Conservation (phyloP, 2,888 invertebrate genomes). For the Aromia moschata region DNA sequence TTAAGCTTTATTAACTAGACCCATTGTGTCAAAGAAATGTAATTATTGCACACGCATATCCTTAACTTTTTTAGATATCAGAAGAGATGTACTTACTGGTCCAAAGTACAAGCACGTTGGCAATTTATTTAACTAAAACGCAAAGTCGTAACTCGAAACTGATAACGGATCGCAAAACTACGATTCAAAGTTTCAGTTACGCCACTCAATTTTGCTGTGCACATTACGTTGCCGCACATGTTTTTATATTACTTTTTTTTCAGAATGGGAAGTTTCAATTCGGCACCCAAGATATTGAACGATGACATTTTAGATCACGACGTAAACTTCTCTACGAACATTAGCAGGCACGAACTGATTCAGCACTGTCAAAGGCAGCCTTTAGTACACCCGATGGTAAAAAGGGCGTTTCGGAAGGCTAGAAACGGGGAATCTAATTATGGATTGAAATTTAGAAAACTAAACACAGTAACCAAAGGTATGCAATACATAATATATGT, state of each 20-base stretch:
- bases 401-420: conserved; percentile 55
- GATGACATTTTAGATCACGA: conserved; percentile 71
- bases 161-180: no score
- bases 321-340: conserved; percentile 63
- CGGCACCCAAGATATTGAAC: conserved; percentile 72
- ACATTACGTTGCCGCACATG: no score
- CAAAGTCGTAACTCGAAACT: no score
- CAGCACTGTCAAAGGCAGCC: conserved; percentile 67
- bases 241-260: conserved; percentile 47
- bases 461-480: conserved; percentile 65
- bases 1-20: no score
- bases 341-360: conserved; percentile 65
- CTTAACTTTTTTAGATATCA: no score
- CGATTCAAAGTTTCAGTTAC: no score
- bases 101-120: no score
- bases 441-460: conserved; percentile 59
- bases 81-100: no score
- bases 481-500: background rate
- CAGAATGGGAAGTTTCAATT: conserved; percentile 80
- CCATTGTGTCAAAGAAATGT: no score
- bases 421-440: conserved; percentile 43
- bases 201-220: no score
- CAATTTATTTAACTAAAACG: no score
- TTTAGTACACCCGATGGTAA: conserved; percentile 61
- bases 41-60: no score